These are phyloP conservation scores for Pituophis catenifer DNA, from an alignment of 2,113 vertebrate genomes.

Conservation along the genomic window DNA sequence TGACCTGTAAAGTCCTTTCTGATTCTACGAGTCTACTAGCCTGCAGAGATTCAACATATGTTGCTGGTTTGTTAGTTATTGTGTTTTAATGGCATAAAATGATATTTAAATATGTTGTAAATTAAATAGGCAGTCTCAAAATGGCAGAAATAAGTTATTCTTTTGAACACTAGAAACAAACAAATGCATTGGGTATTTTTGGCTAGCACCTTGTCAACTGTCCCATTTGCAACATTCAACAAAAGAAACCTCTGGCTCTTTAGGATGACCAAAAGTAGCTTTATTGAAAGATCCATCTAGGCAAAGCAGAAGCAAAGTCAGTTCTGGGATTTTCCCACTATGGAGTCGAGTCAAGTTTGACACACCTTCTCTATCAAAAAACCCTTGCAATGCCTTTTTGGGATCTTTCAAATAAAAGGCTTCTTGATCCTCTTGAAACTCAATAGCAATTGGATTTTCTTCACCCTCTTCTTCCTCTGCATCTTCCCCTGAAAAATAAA, in stretches of 20 bases:
- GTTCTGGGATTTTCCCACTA: too few relatives aligned
- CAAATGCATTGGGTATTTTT: not conserved
- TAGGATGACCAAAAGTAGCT: too few relatives aligned
- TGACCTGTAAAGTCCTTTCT: not conserved
- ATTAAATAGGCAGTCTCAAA: not conserved
- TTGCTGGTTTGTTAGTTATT: not conserved
- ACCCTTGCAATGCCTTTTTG: conserved; percentile 94
- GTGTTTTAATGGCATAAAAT: not conserved
- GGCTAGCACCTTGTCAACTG: not conserved
- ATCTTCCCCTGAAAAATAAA: conserved; percentile 79
- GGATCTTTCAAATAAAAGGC: conserved; percentile 95
- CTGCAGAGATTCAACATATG: not conserved
- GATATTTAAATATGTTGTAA: not conserved
- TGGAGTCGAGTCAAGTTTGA: too few relatives aligned
- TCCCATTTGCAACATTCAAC: too few relatives aligned
- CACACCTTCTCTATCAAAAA: conserved; percentile 95
- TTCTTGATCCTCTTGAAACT: conserved; percentile 94
- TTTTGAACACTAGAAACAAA: not conserved
- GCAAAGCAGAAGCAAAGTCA: too few relatives aligned
- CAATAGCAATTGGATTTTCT: conserved; percentile 94
- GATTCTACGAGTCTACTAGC: not conserved
- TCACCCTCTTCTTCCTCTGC: conserved; percentile 91
- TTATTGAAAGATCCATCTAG: too few relatives aligned
- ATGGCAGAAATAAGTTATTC: not conserved
- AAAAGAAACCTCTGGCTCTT: too few relatives aligned